Percentiles rank a stretch among this genome's conserved stretches.
Conservation (phyloP, 2,797 vertebrate species). For the Eulemur rubriventer region DNA sequence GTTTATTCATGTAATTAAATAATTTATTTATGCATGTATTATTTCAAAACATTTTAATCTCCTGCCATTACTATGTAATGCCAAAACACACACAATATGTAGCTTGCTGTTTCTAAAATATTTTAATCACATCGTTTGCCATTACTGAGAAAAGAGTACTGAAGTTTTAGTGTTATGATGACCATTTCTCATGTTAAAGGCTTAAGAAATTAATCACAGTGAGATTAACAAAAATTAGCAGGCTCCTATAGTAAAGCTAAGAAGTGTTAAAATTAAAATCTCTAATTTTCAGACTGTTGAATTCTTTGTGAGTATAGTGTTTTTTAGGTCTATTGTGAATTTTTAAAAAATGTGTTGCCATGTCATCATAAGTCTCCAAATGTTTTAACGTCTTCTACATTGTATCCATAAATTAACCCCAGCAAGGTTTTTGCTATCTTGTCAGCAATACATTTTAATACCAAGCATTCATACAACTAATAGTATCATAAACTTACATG, state of each 20-base stretch:
- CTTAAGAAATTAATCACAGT: not conserved
- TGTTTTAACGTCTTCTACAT: slow-evolving; percentile 49
- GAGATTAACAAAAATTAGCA: not conserved
- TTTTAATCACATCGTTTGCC: not conserved
- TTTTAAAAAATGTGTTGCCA: slow-evolving; percentile 46
- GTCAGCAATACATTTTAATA: slow-evolving; percentile 35
- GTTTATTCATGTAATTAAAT: slow-evolving; percentile 11
- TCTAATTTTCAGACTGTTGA: not conserved
- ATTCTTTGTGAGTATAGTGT: not conserved
- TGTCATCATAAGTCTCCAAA: not conserved
- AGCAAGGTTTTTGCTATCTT: not conserved
- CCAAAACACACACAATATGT: not conserved
- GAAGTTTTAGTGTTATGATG: not conserved
- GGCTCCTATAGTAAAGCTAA: not conserved
- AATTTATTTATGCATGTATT: not conserved
- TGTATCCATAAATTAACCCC: slow-evolving; percentile 47
- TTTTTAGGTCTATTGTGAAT: slow-evolving; percentile 34
- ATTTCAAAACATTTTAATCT: not conserved
- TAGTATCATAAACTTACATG: not conserved
- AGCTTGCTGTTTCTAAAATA: not conserved
- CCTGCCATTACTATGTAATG: not conserved
- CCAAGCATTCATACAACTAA: not conserved
- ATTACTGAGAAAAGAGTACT: not conserved
- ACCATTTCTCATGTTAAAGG: not conserved
- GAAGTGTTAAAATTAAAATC: slow-evolving; percentile 6